Conservation (phyloP, 2,888 invertebrate species). For the Epistrophe eligans region DNA sequence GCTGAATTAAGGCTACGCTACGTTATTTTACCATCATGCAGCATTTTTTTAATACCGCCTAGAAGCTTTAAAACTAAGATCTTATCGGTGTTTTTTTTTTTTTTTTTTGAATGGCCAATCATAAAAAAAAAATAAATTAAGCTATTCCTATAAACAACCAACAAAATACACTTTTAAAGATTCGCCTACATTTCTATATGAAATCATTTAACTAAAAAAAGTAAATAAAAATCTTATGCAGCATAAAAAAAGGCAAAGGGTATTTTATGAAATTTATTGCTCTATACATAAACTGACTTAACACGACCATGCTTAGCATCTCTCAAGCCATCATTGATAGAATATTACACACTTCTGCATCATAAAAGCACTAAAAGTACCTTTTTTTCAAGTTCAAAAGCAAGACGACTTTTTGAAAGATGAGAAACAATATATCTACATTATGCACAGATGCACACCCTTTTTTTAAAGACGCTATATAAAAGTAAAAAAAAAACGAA, state of each 20-base stretch:
- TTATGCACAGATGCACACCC: not conserved
- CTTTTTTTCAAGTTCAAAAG: not conserved
- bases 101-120: too few species aligned
- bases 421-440: not conserved
- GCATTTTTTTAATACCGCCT: too few species aligned
- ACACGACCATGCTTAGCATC: not conserved
- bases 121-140: too few species aligned
- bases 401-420: not conserved
- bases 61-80: too few species aligned
- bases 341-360: not conserved
- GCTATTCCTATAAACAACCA: too few species aligned
- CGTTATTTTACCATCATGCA: too few species aligned
- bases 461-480: not conserved
- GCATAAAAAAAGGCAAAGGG: not conserved
- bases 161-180: too few species aligned
- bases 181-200: too few species aligned
- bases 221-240: not conserved
- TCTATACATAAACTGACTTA: not conserved
- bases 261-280: constrained; percentile 3
- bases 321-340: not conserved
- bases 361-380: not conserved
- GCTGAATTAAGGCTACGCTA: too few species aligned
- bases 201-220: not conserved
- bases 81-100: too few species aligned
- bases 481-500: not conserved